Evolutionary conservation across 1,140 invertebrate genomes (phyloP).

Genomic region (Formica selysi): DNA sequence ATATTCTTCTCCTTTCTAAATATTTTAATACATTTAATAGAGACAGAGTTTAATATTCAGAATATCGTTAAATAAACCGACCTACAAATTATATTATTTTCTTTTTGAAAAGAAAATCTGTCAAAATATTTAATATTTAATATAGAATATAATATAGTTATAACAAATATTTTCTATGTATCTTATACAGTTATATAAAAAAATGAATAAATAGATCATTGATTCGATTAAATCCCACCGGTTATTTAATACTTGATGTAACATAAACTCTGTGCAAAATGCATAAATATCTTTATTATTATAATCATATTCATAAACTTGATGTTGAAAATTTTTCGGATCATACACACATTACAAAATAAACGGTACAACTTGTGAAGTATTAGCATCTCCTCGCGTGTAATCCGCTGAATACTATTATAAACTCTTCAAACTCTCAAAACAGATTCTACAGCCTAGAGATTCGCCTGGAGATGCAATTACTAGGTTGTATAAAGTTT

Average conservation of each 20-base stretch:
- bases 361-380: neutral
- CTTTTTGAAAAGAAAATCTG: neutral
- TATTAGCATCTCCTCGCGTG: neutral
- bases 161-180: too few relatives aligned
- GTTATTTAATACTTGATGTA: neutral
- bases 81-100: neutral
- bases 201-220: neutral
- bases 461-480: slow-evolving; percentile 39
- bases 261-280: neutral
- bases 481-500: slow-evolving; percentile 47
- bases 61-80: neutral
- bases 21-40: slow-evolving; percentile 17
- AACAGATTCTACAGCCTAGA: neutral
- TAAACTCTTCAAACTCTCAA: slow-evolving; percentile 7
- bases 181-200: neutral
- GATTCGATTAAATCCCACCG: neutral
- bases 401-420: slow-evolving; percentile 39
- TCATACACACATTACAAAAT: neutral
- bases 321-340: neutral
- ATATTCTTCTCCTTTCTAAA: neutral
- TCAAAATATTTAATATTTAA: slow-evolving; percentile 2
- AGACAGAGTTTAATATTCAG: neutral
- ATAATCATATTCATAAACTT: neutral
- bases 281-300: neutral
- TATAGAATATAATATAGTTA: neutral